These are phyloP conservation scores for Cossypha niveicapilla DNA, from an alignment of 2,797 vertebrate species.

Conservation along the genomic window DNA sequence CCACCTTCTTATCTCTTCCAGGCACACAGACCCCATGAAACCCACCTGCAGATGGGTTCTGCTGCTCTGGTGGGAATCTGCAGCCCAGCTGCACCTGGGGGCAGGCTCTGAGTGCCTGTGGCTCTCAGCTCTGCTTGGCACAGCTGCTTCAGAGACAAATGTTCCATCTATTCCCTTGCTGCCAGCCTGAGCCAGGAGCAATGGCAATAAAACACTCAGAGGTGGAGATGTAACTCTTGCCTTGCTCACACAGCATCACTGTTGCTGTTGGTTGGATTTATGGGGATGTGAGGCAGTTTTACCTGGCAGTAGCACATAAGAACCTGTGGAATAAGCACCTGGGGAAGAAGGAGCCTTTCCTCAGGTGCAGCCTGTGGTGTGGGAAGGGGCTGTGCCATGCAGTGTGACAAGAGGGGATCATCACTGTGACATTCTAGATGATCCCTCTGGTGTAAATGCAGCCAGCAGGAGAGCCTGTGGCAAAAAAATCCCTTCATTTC, in stretches of 20 bases:
- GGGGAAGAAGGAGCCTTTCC: too few relatives aligned
- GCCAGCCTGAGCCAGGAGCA: background rate
- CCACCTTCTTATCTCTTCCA: background rate
- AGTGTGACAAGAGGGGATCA: fast-evolving
- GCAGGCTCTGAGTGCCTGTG: background rate
- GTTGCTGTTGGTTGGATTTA: background rate
- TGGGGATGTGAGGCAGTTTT: background rate
- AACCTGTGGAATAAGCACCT: background rate
- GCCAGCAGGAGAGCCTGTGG: background rate
- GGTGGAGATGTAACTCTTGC: background rate
- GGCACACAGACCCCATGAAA: fast-evolving
- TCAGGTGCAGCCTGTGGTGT: background rate
- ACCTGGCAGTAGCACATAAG: fast-evolving
- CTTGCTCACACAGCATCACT: fast-evolving
- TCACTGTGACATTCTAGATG: fast-evolving
- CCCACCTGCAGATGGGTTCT: background rate
- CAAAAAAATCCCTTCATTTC: fast-evolving
- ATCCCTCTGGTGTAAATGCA: fast-evolving
- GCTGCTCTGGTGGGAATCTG: fast-evolving
- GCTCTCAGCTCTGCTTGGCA: background rate
- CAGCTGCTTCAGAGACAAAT: fast-evolving
- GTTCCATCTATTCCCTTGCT: fast-evolving
- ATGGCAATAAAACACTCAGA: fast-evolving
- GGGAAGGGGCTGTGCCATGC: fast-evolving
- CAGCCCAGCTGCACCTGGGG: background rate